Conservation (phyloP, 35 echinoderm and acorn worm genomes). For the Acanthaster planci region DNA sequence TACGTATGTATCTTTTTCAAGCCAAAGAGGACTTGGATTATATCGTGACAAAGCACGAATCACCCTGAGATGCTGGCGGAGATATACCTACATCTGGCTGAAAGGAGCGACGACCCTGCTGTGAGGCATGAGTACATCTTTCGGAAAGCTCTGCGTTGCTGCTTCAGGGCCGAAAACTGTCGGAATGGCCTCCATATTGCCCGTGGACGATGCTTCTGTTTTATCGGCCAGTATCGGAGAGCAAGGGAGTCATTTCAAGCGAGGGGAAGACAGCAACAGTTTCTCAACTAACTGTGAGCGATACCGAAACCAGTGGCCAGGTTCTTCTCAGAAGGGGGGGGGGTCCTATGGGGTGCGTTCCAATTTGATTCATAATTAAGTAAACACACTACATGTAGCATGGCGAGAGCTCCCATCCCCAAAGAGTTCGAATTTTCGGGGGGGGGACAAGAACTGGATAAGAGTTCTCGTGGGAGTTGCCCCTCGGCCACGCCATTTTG, state of each 20-base stretch:
- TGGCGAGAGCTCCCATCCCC: too few species aligned
- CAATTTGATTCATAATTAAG: too few species aligned
- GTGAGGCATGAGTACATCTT: neutral
- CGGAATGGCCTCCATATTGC: neutral
- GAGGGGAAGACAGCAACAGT: neutral
- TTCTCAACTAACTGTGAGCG: too few species aligned
- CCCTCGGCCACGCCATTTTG: too few species aligned
- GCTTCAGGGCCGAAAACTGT: neutral
- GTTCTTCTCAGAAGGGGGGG: too few species aligned
- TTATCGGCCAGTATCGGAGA: neutral
- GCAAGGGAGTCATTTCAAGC: neutral
- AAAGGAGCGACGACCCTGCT: neutral
- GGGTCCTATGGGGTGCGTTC: too few species aligned
- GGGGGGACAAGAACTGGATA: too few species aligned
- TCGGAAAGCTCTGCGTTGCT: neutral
- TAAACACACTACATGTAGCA: too few species aligned
- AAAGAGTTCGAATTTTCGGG: too few species aligned
- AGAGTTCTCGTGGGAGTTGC: too few species aligned
- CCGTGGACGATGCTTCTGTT: neutral
- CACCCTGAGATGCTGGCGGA: neutral
- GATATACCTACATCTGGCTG: neutral
- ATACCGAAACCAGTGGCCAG: too few species aligned
- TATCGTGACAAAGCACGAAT: neutral
- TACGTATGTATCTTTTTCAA: neutral
- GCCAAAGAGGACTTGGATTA: conserved; percentile 8